Conservation (phyloP, 2,888 invertebrate genomes). For the Pterostichus madidus region DNA sequence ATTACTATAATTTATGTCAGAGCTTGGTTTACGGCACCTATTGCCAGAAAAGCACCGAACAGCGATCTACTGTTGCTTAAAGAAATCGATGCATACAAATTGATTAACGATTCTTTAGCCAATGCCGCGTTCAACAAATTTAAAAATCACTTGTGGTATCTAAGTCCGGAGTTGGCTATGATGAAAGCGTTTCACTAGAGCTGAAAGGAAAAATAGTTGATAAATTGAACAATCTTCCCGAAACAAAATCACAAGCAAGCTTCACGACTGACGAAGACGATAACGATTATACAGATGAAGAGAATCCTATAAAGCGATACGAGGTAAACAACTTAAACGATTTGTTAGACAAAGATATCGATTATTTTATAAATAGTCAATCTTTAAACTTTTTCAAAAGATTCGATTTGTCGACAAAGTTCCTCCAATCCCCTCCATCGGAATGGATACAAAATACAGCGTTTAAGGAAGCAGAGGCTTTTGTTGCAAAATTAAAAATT, state of each 20-base stretch:
- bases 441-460: background rate
- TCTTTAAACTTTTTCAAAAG: background rate
- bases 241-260: too few species aligned
- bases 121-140: conserved; percentile 44
- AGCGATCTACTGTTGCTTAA: conserved; percentile 36
- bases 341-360: background rate
- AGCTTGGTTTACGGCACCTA: conserved; percentile 68
- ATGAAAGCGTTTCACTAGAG: background rate
- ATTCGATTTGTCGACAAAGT: background rate
- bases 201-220: too few species aligned
- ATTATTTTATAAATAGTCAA: background rate
- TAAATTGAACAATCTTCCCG: too few species aligned
- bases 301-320: too few species aligned
- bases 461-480: background rate
- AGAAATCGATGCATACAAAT: background rate
- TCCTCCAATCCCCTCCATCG: background rate
- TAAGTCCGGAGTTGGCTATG: background rate
- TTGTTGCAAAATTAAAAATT: background rate
- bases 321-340: too few species aligned
- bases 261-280: too few species aligned
- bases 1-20: conserved; percentile 69
- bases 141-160: conserved; percentile 40
- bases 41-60: conserved; percentile 67
- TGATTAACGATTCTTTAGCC: background rate
- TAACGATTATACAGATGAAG: too few species aligned